These are phyloP conservation scores for Pollenia amentaria DNA, from an alignment of 2,888 invertebrate species.

Conservation along the genomic window DNA sequence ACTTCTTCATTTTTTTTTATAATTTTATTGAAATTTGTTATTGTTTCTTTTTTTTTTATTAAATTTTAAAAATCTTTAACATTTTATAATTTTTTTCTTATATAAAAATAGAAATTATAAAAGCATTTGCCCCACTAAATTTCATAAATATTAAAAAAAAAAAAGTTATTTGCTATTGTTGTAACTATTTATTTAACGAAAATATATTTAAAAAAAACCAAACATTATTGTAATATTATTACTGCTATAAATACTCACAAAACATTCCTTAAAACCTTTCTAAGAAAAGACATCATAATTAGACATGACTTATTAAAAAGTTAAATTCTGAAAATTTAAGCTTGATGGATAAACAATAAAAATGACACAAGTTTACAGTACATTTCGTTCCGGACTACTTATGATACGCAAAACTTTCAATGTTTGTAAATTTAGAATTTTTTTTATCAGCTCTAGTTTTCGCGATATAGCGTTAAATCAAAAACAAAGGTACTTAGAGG, in stretches of 20 bases:
- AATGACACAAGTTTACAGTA: no score
- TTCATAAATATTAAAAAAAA: constrained; percentile 12
- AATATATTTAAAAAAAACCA: constrained; percentile 16
- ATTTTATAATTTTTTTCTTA: neutral
- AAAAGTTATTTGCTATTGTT: constrained; percentile 71
- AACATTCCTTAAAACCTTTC: constrained; percentile 42
- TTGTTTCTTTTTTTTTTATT: no score
- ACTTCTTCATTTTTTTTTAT: no score
- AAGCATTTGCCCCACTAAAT: constrained; percentile 4
- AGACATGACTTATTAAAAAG: constrained; percentile 6
- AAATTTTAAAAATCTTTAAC: neutral
- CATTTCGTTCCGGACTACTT: no score
- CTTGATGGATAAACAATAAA: no score
- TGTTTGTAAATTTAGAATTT: no score
- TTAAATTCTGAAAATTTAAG: neutral
- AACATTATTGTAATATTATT: constrained; percentile 64
- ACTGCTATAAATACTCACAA: constrained; percentile 36
- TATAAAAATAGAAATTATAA: constrained; percentile 3
- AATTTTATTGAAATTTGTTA: no score
- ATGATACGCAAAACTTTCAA: no score
- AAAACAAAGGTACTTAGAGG: no score
- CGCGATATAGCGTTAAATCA: no score
- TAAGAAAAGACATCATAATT: neutral
- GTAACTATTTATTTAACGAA: constrained; percentile 59
- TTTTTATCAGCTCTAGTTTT: no score